phyloP scores from a whole-genome alignment of 2,797 vertebrate species.

The Dermochelys coriacea region DNA sequence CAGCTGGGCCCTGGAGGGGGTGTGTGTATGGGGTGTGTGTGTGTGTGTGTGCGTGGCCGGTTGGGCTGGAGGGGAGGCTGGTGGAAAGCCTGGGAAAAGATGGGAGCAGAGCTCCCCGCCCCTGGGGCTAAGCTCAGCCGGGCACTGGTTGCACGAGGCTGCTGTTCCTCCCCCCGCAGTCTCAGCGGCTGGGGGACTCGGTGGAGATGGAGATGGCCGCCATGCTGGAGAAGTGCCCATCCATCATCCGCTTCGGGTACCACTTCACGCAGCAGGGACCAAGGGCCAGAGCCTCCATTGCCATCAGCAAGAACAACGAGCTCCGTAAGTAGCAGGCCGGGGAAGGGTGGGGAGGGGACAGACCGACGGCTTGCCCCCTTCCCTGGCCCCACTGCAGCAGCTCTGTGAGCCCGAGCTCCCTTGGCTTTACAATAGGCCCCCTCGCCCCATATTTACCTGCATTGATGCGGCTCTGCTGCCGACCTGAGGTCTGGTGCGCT shows the following conservation, averaged over 20 bases:
- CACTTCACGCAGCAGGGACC: slow-evolving; percentile 97
- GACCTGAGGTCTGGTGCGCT: fast-evolving
- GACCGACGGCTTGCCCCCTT: neutral
- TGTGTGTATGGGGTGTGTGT: too few relatives aligned
- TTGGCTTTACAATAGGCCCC: neutral
- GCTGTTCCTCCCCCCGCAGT: slow-evolving; percentile 74
- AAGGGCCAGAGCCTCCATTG: slow-evolving; percentile 90
- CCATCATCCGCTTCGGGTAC: slow-evolving; percentile 92
- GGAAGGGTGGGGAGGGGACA: neutral
- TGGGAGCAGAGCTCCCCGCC: neutral
- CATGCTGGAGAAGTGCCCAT: slow-evolving; percentile 94
- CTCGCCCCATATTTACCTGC: neutral
- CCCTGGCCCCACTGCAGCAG: neutral
- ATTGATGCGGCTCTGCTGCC: neutral
- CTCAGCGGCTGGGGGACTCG: slow-evolving; percentile 91
- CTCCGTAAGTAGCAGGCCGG: slow-evolving; percentile 84
- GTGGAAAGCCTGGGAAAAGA: too few relatives aligned
- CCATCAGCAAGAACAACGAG: slow-evolving; percentile 95
- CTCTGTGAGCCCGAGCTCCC: neutral
- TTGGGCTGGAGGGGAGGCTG: neutral
- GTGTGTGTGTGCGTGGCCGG: neutral
- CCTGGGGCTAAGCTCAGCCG: neutral
- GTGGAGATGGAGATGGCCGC: slow-evolving; percentile 96
- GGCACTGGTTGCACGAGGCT: neutral
- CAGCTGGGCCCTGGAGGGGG: neutral